Conservation (phyloP, 1,140 invertebrate genomes). For the Drosophila neocordata region DNA sequence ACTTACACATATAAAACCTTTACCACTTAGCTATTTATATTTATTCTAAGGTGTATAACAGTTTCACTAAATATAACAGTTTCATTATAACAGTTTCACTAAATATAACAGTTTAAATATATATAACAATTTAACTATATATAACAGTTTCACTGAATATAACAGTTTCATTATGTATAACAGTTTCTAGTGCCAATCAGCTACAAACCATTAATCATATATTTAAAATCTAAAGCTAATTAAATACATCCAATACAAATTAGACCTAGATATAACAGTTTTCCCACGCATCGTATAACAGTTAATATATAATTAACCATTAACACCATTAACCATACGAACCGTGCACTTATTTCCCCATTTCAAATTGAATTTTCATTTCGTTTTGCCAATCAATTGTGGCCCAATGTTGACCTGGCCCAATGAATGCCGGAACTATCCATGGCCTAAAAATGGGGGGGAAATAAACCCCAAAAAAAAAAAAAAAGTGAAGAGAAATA, state of each 20-base stretch:
- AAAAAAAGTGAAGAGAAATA: not conserved
- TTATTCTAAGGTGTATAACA: not conserved
- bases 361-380: conserved; percentile 73
- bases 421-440: conserved; percentile 71
- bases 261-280: not conserved
- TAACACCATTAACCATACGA: conserved; percentile 13
- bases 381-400: conserved; percentile 69
- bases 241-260: no score
- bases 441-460: conserved; percentile 49
- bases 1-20: no score
- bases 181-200: no score
- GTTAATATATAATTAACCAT: not conserved
- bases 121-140: no score
- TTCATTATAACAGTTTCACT: not conserved
- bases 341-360: conserved; percentile 15
- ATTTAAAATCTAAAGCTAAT: no score
- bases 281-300: not conserved
- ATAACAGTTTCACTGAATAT: no score
- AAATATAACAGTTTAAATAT: no score
- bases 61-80: not conserved
- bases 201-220: no score
- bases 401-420: conserved; percentile 50
- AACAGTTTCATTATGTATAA: no score
- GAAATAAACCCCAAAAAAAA: conserved; percentile 12
- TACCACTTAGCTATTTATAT: no score